Evolutionary conservation across 2,113 vertebrate species (phyloP), one percentile per base, ranked within the genome.

Genomic region (Oncorhynchus keta): DNA sequence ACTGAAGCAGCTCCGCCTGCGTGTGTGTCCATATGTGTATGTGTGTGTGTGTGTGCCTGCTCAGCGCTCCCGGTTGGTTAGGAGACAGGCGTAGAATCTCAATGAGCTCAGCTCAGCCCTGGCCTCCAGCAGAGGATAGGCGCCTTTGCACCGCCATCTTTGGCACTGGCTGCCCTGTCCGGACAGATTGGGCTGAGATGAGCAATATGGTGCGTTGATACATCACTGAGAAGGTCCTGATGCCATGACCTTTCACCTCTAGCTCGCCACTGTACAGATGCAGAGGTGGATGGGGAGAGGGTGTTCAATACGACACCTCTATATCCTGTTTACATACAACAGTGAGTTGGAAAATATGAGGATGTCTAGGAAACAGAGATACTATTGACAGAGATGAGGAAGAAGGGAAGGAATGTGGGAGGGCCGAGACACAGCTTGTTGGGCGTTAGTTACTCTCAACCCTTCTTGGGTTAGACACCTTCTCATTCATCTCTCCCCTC

Each of bases 21-120:
- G 85, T 76, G 83, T 69, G 67, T 76, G 80, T 77, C 74, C 76
- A 49, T 32, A 11, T 73, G 71, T 16, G 26, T 61, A 24, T 76
- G 30, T 57, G 49, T 22, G 28, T 2, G 28, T 2, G 26, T 28
- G 32, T 64, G 84, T 71, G 80, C 82, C 83, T 85, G 83, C 85
- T 82, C 87, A 88, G 89, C 85, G 87, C 82, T 87, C 86, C 59
- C 51, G 16, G 14, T 82, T 78, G 12, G 86, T 83, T 79, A 69
- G 77, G 84, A 84, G 88, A 90, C 83, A 24, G 75, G 75, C 57
- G 78, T 84, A 87, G 93, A 91, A 93, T 92, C 85, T 91, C 86
- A 92, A 93, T 90, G 86, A 94, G 88, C 81, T 22, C 24, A 49
- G 76, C 70, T 22, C 24, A 45, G 75, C 70, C 66, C 81, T 48